Percentiles rank a stretch among this genome's conserved stretches.
phyloP scores from a whole-genome alignment of 2,113 vertebrate genomes.

The Chlorodrepanis virens region DNA sequence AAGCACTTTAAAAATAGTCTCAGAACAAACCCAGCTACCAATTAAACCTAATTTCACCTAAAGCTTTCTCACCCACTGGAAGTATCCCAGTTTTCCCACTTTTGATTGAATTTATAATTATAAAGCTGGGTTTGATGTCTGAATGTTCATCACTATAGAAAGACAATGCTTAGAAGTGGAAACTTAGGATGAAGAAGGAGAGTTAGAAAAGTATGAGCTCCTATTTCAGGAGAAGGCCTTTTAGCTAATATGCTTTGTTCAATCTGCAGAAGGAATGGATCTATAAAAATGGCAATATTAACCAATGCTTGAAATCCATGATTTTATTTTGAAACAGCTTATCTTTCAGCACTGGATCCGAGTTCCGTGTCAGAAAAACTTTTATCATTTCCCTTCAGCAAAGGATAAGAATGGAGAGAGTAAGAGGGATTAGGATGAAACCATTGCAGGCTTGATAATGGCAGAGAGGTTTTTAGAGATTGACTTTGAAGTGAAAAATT shows the following conservation, averaged over 20 bases:
- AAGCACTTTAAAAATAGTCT: neutral
- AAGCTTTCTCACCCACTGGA: neutral
- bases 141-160: neutral
- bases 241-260: constrained; percentile 12
- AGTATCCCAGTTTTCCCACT: neutral
- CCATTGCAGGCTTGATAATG: constrained; percentile 41
- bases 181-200: neutral
- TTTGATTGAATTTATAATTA: neutral
- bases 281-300: constrained; percentile 40
- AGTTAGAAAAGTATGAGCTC: neutral
- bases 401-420: constrained; percentile 38
- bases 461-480: constrained; percentile 42
- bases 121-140: neutral
- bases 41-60: neutral
- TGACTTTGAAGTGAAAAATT: constrained; percentile 62
- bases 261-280: neutral
- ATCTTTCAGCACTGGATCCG: constrained; percentile 22
- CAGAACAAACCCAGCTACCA: neutral
- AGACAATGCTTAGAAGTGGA: neutral
- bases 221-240: neutral
- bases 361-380: constrained; percentile 12
- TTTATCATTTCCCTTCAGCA: constrained; percentile 51
- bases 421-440: constrained; percentile 62
- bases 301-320: constrained; percentile 29
- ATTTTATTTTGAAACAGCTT: constrained; percentile 58